phyloP scores from a whole-genome alignment of 2,113 vertebrate genomes.

The Accipiter cooperii region DNA sequence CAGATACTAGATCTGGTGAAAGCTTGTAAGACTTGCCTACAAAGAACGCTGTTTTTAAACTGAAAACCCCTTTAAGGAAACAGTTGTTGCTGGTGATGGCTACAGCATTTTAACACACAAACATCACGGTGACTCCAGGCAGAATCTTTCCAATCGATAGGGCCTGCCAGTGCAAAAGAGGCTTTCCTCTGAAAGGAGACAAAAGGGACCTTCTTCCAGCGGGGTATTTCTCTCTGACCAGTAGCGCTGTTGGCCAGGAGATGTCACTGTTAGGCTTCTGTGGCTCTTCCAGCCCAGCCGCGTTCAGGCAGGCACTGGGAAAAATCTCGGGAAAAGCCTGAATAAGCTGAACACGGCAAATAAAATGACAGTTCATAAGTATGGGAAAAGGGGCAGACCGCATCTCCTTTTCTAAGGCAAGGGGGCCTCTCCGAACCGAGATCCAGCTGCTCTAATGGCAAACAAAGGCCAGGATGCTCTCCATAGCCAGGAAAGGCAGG shows the following conservation, averaged over 20 bases:
- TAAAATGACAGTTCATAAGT: neutral
- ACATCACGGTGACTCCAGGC: neutral
- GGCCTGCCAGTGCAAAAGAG: neutral
- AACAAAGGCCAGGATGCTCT: neutral
- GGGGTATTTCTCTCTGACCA: neutral
- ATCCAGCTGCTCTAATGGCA: neutral
- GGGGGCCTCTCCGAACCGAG: neutral
- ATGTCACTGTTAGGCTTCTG: slow-evolving; percentile 49
- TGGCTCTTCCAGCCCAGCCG: neutral
- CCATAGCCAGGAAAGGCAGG: neutral
- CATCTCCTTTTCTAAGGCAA: neutral
- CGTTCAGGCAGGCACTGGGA: neutral
- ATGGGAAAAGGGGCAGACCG: neutral
- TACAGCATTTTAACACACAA: neutral
- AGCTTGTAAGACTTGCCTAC: neutral
- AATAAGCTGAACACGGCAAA: neutral
- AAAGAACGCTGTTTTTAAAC: neutral
- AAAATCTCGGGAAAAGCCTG: neutral
- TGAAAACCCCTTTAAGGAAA: neutral
- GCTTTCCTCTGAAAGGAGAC: neutral
- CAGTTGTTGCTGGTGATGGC: neutral
- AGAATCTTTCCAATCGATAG: neutral
- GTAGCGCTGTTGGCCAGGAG: slow-evolving; percentile 20
- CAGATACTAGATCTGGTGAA: neutral
- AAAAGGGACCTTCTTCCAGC: neutral